Evolutionary conservation across 2,888 invertebrate species (phyloP), one percentile per base, ranked within the genome.

Genomic region (Drosophila vallismaia): DNA sequence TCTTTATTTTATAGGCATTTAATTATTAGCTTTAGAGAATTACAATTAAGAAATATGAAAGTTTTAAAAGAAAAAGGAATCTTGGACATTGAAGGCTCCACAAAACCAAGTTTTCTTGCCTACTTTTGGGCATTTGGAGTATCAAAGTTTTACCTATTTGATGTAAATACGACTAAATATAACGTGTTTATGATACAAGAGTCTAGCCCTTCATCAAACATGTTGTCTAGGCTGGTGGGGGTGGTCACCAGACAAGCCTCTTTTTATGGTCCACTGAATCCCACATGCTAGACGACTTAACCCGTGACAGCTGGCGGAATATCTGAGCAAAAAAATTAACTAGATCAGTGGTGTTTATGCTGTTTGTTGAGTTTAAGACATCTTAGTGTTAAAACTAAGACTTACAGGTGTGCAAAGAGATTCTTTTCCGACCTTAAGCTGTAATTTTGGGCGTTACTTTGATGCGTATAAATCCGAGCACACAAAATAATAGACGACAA

Each of bases 381-480:
- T 5, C 28, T 28, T 28, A 36, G 12, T 36, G n/a, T n/a, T 6
- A 36, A n/a, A 36, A 36, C n/a, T 36, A 36, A 5, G n/a, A n/a
- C 36, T 12, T 36, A 36, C n/a, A 36, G 36, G 36, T 36, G 36
- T 36, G 2, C 6, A 36, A 0, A 12, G 5, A 36, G n/a, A 12
- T 19, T 1, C 1, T 9, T 4, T 12, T 5, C 5, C 24, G 46
- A 31, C 26, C 48, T 60, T n/a, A 60, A 36, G 48, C 36, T 48
- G 60, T 60, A 60, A 60, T 31, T 40, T 58, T 28, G 31, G 46
- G 29, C 36, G 28, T 60, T 46, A 14, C 1, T 2, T n/a, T 33
- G n/a, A 6, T 36, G 5, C n/a, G 12, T 9, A 2, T 3, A 33
- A 24, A 45, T 57, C 29, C 10, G 0, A 26, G 45, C 10, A 19